A percentile compares a stretch with the other conserved stretches of the same genome.
Conservation (phyloP, 2,888 invertebrate species). For the Geophilus truncorum region DNA sequence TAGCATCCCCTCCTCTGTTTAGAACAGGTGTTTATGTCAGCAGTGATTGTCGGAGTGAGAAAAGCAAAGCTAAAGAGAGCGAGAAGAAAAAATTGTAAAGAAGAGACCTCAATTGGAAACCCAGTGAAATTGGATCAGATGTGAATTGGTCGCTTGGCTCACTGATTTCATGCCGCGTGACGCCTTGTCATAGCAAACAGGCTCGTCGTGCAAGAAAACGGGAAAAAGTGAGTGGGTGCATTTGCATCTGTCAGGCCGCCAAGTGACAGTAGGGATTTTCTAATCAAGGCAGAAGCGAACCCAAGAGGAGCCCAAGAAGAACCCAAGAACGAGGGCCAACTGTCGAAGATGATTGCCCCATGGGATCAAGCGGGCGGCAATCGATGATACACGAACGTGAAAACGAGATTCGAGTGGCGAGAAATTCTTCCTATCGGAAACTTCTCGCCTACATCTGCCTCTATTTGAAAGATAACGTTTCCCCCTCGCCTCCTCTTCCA, state of each 20-base stretch:
- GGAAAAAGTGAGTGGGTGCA: background rate
- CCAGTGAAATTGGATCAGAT: background rate
- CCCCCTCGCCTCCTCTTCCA: background rate
- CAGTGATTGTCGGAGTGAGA: background rate
- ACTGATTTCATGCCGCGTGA: background rate
- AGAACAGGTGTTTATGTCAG: slow-evolving; percentile 11
- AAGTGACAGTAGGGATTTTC: slow-evolving; percentile 16
- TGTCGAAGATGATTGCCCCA: slow-evolving; percentile 20
- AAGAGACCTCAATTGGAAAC: background rate
- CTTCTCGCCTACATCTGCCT: background rate
- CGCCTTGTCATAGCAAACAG: background rate
- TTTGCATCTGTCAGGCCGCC: slow-evolving; percentile 20
- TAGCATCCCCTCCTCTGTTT: background rate
- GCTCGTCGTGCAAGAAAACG: background rate
- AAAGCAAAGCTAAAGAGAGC: too few species aligned
- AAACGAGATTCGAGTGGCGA: slow-evolving; percentile 6
- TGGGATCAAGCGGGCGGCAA: slow-evolving; percentile 16
- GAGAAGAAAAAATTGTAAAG: background rate
- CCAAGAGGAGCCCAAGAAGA: background rate
- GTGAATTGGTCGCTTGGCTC: background rate
- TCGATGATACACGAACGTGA: slow-evolving; percentile 15
- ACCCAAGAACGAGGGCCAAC: too few species aligned
- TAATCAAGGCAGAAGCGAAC: slow-evolving; percentile 1
- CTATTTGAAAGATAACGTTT: background rate
- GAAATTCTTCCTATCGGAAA: slow-evolving; percentile 1